Conservation (phyloP, 2,797 vertebrate species). For the Xiphorhynchus erythropygius region DNA sequence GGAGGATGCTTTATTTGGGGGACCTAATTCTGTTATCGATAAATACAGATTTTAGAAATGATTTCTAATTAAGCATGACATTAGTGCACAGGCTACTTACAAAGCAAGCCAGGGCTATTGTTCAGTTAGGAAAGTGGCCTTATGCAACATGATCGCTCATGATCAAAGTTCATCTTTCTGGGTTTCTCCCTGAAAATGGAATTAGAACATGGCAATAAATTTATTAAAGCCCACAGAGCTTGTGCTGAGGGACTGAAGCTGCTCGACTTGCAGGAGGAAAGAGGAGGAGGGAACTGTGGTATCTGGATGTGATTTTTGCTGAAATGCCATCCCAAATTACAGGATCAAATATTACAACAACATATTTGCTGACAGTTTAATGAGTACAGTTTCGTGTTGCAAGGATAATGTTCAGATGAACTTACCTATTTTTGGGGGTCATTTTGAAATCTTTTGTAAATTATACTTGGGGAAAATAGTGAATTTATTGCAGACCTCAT, state of each 20-base stretch:
- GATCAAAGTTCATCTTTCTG: slow-evolving; percentile 52
- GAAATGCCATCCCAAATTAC: slow-evolving; percentile 81
- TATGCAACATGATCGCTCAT: slow-evolving; percentile 32
- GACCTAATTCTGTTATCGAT: slow-evolving; percentile 71
- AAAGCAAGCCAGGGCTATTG: slow-evolving; percentile 55
- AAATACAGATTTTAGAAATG: slow-evolving; percentile 52
- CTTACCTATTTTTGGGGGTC: slow-evolving; percentile 68
- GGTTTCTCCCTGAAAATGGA: slow-evolving; percentile 61
- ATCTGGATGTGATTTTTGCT: slow-evolving; percentile 79
- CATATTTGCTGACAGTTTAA: slow-evolving; percentile 83
- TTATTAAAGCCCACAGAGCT: slow-evolving; percentile 62
- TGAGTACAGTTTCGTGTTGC: slow-evolving; percentile 77
- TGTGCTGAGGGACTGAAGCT: slow-evolving; percentile 35
- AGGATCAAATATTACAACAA: slow-evolving; percentile 77
- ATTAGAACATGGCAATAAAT: slow-evolving; percentile 70
- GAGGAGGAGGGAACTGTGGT: slow-evolving; percentile 49
- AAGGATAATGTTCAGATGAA: slow-evolving; percentile 74
- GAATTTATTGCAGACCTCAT: slow-evolving; percentile 71
- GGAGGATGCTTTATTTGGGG: slow-evolving; percentile 62
- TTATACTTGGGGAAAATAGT: slow-evolving; percentile 42
- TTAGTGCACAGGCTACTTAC: slow-evolving; percentile 62
- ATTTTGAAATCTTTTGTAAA: slow-evolving; percentile 72
- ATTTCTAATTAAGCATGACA: slow-evolving; percentile 72
- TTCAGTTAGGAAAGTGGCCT: slow-evolving; percentile 63
- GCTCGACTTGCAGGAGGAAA: slow-evolving; percentile 50